These are phyloP conservation scores for Lepidochrysops patricia DNA, from an alignment of 2,888 invertebrate genomes.

Conservation along the genomic window DNA sequence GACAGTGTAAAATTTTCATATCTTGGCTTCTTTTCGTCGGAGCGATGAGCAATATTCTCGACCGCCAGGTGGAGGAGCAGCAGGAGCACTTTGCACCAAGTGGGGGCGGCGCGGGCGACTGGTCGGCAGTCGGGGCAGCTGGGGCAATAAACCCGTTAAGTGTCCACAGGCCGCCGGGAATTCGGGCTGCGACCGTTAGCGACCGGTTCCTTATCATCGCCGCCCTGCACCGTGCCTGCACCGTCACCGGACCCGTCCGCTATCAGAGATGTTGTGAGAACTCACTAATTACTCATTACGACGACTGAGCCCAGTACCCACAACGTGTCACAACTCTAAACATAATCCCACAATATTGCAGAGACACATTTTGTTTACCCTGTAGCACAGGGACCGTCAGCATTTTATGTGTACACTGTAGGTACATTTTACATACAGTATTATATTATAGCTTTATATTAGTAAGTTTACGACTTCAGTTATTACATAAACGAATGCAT, in stretches of 20 bases:
- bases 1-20: no score
- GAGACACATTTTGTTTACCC: no score
- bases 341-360: no score
- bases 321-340: no score
- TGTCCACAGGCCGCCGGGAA: neutral
- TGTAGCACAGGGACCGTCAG: neutral
- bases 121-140: neutral
- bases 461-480: neutral
- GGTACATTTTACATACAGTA: neutral
- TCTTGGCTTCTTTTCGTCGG: no score
- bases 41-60: neutral
- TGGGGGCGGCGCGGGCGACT: neutral
- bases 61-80: neutral
- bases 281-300: neutral
- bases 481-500: neutral
- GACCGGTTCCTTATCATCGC: conserved; percentile 1
- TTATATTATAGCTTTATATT: neutral
- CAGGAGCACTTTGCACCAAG: neutral
- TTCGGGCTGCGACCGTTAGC: neutral
- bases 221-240: no score
- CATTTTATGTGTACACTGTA: no score
- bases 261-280: neutral
- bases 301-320: neutral
- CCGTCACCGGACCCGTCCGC: no score
- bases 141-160: conserved; percentile 10